phyloP scores from a whole-genome alignment of 2,113 vertebrate species.

The Todiramphus saurophagus region DNA sequence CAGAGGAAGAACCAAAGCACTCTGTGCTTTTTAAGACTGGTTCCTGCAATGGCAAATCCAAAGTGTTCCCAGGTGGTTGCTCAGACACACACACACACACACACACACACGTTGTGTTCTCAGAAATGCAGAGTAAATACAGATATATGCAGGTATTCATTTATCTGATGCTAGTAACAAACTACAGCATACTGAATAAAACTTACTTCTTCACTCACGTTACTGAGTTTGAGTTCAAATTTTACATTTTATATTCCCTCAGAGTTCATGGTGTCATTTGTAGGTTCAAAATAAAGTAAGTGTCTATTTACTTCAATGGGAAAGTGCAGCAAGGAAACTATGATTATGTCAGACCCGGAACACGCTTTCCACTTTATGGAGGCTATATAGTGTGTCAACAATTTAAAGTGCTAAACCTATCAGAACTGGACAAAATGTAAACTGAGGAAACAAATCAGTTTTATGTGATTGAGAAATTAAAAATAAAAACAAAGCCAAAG shows the following conservation, averaged over 20 bases:
- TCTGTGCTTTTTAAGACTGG: accelerated
- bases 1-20: not conserved
- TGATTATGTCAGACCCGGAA: not conserved
- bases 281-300: not conserved
- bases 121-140: not conserved
- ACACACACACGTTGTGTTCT: not conserved
- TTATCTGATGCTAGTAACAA: not conserved
- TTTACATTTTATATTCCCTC: not conserved
- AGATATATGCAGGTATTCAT: not conserved
- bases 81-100: not conserved
- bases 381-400: not conserved
- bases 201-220: not conserved
- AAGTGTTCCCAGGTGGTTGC: not conserved
- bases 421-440: not conserved
- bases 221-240: not conserved
- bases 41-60: not conserved
- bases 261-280: not conserved
- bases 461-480: not conserved
- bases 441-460: not conserved
- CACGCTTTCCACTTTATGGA: not conserved
- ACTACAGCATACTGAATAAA: not conserved
- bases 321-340: not conserved
- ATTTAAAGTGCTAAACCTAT: not conserved
- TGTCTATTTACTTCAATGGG: not conserved
- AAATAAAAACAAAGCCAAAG: constrained; percentile 8